Conservation (phyloP, 2,113 vertebrate genomes). For the Oryzias celebensis region DNA sequence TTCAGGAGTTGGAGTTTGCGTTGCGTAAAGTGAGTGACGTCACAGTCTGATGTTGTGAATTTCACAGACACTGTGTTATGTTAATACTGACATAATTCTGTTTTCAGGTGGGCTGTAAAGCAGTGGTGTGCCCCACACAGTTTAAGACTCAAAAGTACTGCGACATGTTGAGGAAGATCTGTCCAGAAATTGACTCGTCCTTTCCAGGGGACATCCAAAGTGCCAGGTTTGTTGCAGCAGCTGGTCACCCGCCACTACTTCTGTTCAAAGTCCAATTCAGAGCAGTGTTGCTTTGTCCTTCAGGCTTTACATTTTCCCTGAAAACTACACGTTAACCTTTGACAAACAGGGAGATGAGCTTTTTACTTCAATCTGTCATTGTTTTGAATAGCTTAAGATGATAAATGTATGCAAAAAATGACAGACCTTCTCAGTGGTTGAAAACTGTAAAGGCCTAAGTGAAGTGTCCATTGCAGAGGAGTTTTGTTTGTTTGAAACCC, state of each 20-base stretch:
- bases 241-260: not conserved
- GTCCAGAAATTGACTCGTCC: constrained; percentile 85
- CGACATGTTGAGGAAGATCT: constrained; percentile 85
- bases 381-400: no score
- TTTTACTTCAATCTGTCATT: no score
- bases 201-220: constrained; percentile 84
- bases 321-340: not conserved
- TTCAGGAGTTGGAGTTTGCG: constrained; percentile 81
- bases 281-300: no score
- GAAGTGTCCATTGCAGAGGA: no score
- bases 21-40: constrained; percentile 80
- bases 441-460: no score
- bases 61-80: not conserved
- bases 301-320: not conserved
- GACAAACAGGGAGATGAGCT: no score
- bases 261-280: no score
- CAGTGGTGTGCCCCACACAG: constrained; percentile 83
- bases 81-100: not conserved
- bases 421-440: no score
- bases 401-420: no score
- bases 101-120: constrained; percentile 87
- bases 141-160: constrained; percentile 90
- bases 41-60: not conserved
- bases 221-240: constrained; percentile 73
- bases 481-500: no score